phyloP scores from a whole-genome alignment of 2,888 invertebrate genomes.

The Meteorus cinctellus region DNA sequence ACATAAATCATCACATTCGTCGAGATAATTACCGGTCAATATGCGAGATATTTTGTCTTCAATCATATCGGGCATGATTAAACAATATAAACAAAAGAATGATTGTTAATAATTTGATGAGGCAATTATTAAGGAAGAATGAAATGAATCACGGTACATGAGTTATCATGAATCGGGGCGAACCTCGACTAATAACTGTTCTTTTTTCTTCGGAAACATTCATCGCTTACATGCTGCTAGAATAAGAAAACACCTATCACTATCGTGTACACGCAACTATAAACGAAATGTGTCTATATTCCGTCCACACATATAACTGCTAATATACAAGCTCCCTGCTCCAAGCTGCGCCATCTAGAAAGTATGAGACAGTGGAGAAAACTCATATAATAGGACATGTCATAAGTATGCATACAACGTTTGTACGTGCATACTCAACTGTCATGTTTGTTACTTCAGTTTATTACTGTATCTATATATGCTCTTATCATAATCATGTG shows the following conservation, averaged over 20 bases:
- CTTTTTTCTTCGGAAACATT: not conserved
- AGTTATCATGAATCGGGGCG: not conserved
- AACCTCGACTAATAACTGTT: not conserved
- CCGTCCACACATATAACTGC: too few relatives aligned
- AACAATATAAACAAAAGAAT: not conserved
- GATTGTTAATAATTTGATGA: not conserved
- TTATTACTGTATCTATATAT: too few relatives aligned
- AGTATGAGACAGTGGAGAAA: too few relatives aligned
- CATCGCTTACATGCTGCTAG: not conserved
- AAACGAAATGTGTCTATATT: too few relatives aligned
- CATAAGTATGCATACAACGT: too few relatives aligned
- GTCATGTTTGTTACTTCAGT: too few relatives aligned
- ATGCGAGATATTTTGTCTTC: constrained; percentile 79
- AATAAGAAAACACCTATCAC: not conserved
- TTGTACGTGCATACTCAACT: too few relatives aligned
- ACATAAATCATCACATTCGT: constrained; percentile 82
- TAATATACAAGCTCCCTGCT: too few relatives aligned
- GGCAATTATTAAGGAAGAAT: not conserved
- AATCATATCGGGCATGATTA: constrained; percentile 76
- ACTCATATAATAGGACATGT: too few relatives aligned
- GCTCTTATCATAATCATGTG: too few relatives aligned
- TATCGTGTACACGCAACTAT: not conserved
- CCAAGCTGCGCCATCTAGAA: too few relatives aligned
- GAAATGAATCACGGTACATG: not conserved
- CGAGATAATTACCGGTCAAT: constrained; percentile 79